Base-by-base conservation (phyloP, 2,113 vertebrate species). In the Lophura nycthemera region DNA sequence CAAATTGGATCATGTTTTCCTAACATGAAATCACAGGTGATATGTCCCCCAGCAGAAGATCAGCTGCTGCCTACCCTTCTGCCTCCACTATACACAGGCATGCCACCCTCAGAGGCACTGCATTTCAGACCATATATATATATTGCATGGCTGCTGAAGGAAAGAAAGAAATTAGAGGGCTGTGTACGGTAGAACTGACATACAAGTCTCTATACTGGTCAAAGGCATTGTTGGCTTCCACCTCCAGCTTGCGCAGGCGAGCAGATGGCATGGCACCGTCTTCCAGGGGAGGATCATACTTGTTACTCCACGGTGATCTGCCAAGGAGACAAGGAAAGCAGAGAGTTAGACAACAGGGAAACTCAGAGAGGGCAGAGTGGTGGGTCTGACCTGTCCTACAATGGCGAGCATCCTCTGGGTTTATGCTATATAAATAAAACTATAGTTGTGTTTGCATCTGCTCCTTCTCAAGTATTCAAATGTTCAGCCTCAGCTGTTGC, bases 121-220 rank as follows among this genome's bases (percentile, higher is more conserved):
- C 32, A 2, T 13, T 61, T 77, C 36, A 85, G 63, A 32, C 43
- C 56, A 10, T n/a, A 3, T 1, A 50, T 9, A 43, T 0, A 11
- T 4, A 21, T 0, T 4, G 13, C 43, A 24, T 2, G 11, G 13
- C 67, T 42, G 67, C 73, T 21, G 66, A 76, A 66, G 71, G 67
- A 30, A 72, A 82, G 15, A 88, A 63, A 61, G 86, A 17, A 85
- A 83, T 64, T 42, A 60, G 60, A 69, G 63, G 67, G 65, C 84
- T 92, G 83, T 50, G 88, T 27, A 91, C 2, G 69, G 91, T 24
- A 97, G 94, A 50, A 73, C 86, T 30, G 73, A 98, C 98, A 96
- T 97, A 99, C 98, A 99, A 98, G 97, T 99, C 99, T 98, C 99
- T 98, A 98, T 99, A 99, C 98, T 99, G 99, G 98, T 99, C 99